phyloP scores from a whole-genome alignment of 2,888 invertebrate species.

The Drosophila siamana region DNA sequence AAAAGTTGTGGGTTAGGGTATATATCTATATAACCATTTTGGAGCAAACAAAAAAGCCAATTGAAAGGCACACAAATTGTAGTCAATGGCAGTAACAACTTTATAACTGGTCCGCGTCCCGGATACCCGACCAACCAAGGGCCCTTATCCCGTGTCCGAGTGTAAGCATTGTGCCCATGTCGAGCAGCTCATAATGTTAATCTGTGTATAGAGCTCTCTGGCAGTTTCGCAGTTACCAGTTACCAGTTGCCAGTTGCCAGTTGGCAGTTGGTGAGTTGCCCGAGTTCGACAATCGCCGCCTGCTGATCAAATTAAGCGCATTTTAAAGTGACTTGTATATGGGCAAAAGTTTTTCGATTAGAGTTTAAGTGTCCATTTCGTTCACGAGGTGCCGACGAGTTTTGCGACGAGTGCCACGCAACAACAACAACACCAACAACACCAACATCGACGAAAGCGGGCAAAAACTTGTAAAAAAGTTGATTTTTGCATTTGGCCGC shows the following conservation, averaged over 20 bases:
- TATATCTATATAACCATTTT: constrained; percentile 43
- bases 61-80: constrained; percentile 66
- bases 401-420: constrained; percentile 9
- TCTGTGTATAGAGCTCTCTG: constrained; percentile 45
- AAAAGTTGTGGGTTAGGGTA: constrained; percentile 29
- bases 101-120: constrained; percentile 55
- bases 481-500: constrained; percentile 79
- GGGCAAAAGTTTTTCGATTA: constrained; percentile 79
- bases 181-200: constrained; percentile 71
- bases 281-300: constrained; percentile 71
- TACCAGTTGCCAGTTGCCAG: constrained; percentile 8
- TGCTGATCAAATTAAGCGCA: constrained; percentile 79
- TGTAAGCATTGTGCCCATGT: constrained; percentile 43
- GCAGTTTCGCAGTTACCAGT: constrained; percentile 9
- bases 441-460: constrained; percentile 2
- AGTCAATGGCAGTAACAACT: constrained; percentile 71
- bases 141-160: constrained; percentile 37
- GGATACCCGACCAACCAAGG: not conserved
- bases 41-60: constrained; percentile 35
- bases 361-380: constrained; percentile 79
- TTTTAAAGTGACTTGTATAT: constrained; percentile 81
- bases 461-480: constrained; percentile 68
- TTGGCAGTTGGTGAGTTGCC: constrained; percentile 7
- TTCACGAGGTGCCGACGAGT: constrained; percentile 75
- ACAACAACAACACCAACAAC: not conserved